Percentiles rank a stretch among this genome's conserved stretches.
phyloP scores from a whole-genome alignment of 37 sponge, comb jelly and placozoan genomes.

The Halichondria panicea region DNA sequence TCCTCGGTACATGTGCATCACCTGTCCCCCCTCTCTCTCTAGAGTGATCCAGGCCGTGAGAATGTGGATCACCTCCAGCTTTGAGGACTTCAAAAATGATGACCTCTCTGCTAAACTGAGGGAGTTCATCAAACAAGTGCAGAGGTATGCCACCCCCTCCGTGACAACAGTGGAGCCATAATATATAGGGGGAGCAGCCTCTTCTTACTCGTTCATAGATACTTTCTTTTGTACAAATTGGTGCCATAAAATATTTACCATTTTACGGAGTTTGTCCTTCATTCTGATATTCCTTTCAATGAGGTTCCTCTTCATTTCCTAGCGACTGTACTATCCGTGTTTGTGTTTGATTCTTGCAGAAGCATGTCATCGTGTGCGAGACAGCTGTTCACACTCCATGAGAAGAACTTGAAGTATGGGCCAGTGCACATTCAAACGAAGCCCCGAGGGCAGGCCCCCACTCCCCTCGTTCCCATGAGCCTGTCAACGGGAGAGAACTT shows the following conservation, averaged over 20 bases:
- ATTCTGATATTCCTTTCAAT: too few species aligned
- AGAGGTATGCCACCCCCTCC: slow-evolving; percentile 50
- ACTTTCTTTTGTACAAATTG: too few species aligned
- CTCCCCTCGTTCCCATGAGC: slow-evolving; percentile 46
- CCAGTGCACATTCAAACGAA: slow-evolving; percentile 34
- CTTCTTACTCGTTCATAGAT: too few species aligned
- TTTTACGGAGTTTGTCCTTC: too few species aligned
- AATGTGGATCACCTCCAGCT: slow-evolving; percentile 46
- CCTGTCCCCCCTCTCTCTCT: too few species aligned
- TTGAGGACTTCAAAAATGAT: slow-evolving; percentile 64
- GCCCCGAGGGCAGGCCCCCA: slow-evolving; percentile 42
- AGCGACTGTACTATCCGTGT: too few species aligned
- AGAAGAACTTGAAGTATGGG: slow-evolving; percentile 39
- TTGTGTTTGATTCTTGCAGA: slow-evolving; percentile 10
- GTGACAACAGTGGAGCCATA: too few species aligned
- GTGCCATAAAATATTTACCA: too few species aligned
- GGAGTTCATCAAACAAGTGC: slow-evolving; percentile 30
- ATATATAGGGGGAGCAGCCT: too few species aligned
- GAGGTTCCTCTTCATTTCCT: too few species aligned
- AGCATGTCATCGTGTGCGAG: slow-evolving; percentile 56
- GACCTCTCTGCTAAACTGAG: slow-evolving; percentile 28
- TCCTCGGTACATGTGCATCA: not conserved
- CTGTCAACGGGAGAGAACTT: slow-evolving; percentile 28
- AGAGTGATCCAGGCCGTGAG: slow-evolving; percentile 68
- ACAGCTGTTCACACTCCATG: slow-evolving; percentile 40